Evolutionary conservation across 2,797 vertebrate species (phyloP), one percentile per base, ranked within the genome.

Genomic region (Microcaecilia unicolor): DNA sequence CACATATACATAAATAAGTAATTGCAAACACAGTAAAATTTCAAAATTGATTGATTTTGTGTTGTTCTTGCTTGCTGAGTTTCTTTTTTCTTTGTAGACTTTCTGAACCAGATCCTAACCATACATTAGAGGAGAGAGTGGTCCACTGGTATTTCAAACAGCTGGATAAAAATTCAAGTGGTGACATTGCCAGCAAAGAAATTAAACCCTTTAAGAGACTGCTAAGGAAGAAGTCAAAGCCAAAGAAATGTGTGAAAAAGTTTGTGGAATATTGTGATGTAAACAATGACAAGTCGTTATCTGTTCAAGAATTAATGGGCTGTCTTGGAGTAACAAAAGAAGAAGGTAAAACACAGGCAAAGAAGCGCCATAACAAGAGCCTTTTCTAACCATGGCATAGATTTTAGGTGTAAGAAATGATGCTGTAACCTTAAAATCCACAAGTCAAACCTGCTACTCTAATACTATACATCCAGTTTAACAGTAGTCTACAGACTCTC

Each of bases 141-240:
- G 93, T 98, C 16, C 92, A 93, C 14, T 98, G 94, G 93, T 98
- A 98, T 57, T 98, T 98, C 74, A 87, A 81, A 32, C 85, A 93
- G 32, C 83, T 98, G 10, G 94, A 98, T 60, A 97, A 90, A 67
- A 97, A 98, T 48, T 68, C 81, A 43, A 98, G 85, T 1, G 92
- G 94, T 1, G 92, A 97, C 65, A 93, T 98, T 1, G 92, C 93
- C 42, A 98, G 97, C 62, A 97, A 97, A 56, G 94, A 98, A 69
- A 90, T 98, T 55, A 98, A 98, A 30, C 92, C 94, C 4, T 95
- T 98, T 69, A 97, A 93, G 62, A 86, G 91, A 25, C 85, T 98
- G 51, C 78, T 98, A 23, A 85, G 93, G 47, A 98, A 97, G 61
- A 98, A 97, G 36, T 91, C 94, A 43, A 94, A 97, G 58, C 94